These are phyloP conservation scores for Lasiurus borealis DNA, from an alignment of 2,113 vertebrate species.

Conservation along the genomic window DNA sequence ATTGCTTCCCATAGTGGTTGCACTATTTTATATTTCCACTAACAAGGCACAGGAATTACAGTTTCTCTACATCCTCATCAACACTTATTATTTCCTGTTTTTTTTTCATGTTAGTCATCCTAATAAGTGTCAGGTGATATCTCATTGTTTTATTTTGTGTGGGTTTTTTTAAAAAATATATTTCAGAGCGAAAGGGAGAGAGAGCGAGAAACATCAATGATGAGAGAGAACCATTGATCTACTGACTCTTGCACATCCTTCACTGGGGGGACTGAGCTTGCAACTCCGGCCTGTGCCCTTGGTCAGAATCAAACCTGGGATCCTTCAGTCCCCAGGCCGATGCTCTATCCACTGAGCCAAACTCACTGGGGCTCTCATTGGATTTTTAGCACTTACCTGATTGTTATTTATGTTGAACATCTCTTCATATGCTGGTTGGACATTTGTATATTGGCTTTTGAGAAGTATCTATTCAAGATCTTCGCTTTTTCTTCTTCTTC, in stretches of 20 bases:
- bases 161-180: too few relatives aligned
- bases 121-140: background rate
- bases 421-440: background rate
- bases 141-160: slow-evolving; percentile 34
- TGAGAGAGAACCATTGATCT: too few relatives aligned
- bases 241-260: too few relatives aligned
- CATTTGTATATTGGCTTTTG: slow-evolving; percentile 10
- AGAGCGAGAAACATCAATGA: too few relatives aligned
- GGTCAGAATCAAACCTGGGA: too few relatives aligned
- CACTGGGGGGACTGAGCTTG: too few relatives aligned
- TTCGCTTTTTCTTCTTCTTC: background rate
- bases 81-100: background rate
- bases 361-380: background rate
- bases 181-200: too few relatives aligned
- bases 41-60: background rate
- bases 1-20: background rate
- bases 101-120: background rate
- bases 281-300: too few relatives aligned
- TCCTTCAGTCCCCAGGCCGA: too few relatives aligned
- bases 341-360: too few relatives aligned
- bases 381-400: slow-evolving; percentile 51
- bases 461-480: background rate
- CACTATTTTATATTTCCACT: background rate
- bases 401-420: slow-evolving; percentile 23
- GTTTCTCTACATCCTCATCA: background rate